A percentile compares a stretch with the other conserved stretches of the same genome.
Conservation (phyloP, 2,113 vertebrate genomes). For the Mixornis gularis region DNA sequence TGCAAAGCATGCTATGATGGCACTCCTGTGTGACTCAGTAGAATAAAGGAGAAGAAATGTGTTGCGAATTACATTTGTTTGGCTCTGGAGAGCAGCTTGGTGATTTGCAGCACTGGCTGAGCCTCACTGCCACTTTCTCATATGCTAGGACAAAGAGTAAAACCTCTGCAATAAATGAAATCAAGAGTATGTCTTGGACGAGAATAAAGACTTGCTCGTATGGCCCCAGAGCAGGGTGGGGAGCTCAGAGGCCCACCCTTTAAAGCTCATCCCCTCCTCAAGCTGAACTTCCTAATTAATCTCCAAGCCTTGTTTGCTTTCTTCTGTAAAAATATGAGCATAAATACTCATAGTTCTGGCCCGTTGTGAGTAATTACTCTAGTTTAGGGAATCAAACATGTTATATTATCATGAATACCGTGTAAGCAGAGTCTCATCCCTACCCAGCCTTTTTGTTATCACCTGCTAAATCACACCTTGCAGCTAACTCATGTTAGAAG, state of each 20-base stretch:
- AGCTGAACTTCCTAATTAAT: background rate
- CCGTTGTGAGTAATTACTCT: slow-evolving; percentile 7
- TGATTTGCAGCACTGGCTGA: slow-evolving; percentile 20
- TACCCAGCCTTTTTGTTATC: background rate
- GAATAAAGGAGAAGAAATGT: slow-evolving; percentile 37
- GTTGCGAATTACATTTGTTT: slow-evolving; percentile 4
- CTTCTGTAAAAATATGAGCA: slow-evolving; percentile 1
- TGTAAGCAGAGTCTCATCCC: background rate
- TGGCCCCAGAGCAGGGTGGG: background rate
- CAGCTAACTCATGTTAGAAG: background rate
- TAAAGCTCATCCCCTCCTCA: background rate
- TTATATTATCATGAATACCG: background rate
- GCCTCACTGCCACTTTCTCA: slow-evolving; percentile 41
- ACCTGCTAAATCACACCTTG: background rate
- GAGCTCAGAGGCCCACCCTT: background rate
- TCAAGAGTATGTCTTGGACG: background rate
- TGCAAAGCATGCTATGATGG: background rate
- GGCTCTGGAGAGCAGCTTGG: slow-evolving; percentile 13
- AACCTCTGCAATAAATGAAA: slow-evolving; percentile 36
- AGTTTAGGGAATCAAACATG: background rate
- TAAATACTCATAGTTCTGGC: background rate
- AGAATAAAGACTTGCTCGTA: background rate
- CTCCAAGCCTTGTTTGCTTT: background rate
- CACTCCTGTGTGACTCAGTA: slow-evolving; percentile 6
- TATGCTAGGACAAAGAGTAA: slow-evolving; percentile 20